phyloP scores from a whole-genome alignment of 2,113 vertebrate species.

The Zosterops lateralis region DNA sequence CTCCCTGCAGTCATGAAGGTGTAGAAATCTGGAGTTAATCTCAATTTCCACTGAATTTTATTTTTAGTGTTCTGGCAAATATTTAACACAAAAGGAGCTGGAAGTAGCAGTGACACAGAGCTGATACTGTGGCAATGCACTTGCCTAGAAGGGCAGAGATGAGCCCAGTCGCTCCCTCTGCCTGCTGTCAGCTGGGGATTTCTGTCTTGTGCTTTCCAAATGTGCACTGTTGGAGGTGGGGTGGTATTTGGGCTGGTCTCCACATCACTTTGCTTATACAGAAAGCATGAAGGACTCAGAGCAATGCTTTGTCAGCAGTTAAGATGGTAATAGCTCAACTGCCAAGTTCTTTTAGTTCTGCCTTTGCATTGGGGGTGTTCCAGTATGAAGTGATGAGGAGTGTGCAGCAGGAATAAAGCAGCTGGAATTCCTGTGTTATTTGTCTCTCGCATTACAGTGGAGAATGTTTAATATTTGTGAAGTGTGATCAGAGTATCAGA shows the following conservation, averaged over 20 bases:
- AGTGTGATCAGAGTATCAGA: not conserved
- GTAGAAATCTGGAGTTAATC: not conserved
- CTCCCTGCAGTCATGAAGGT: not conserved
- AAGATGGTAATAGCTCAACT: not conserved
- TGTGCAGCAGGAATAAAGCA: not conserved
- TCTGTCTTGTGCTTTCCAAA: not conserved
- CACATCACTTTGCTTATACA: not conserved
- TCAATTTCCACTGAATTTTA: not conserved
- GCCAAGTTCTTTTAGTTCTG: not conserved
- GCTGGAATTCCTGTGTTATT: not conserved
- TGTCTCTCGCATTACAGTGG: not conserved
- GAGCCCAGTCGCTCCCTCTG: not conserved
- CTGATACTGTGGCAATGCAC: not conserved
- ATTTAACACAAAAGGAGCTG: not conserved
- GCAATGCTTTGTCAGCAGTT: not conserved
- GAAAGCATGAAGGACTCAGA: not conserved
- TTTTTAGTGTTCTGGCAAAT: not conserved
- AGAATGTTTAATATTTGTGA: constrained; percentile 21
- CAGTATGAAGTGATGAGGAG: not conserved
- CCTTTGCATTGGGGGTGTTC: not conserved
- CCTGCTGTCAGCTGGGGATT: not conserved
- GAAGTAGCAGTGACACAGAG: not conserved
- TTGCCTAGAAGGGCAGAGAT: not conserved
- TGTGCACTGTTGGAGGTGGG: not conserved
- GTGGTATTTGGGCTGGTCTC: not conserved